A percentile compares a stretch with the other conserved stretches of the same genome.
Conservation (phyloP, 2,797 vertebrate species). For the Borostomias antarcticus region DNA sequence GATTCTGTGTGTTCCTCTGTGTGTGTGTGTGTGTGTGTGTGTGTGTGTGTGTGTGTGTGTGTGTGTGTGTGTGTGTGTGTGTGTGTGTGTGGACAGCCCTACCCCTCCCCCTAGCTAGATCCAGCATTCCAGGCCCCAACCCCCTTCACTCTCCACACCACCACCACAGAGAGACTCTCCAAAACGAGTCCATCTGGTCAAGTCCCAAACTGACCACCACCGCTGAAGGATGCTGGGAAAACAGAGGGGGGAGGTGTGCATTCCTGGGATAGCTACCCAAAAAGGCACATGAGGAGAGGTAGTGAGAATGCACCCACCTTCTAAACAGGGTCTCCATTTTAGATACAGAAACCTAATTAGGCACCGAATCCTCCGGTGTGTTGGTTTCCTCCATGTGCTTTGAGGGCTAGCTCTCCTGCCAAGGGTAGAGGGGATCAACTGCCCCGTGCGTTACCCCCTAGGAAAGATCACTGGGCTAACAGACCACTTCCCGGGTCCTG, state of each 20-base stretch:
- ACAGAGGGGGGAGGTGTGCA: conserved; percentile 42
- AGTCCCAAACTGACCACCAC: conserved; percentile 47
- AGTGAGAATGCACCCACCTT: background rate
- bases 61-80: conserved; percentile 10
- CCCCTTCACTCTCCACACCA: conserved; percentile 10
- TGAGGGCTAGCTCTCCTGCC: too few relatives aligned
- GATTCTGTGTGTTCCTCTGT: background rate
- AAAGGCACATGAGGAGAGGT: conserved; percentile 26
- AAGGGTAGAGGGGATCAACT: too few relatives aligned
- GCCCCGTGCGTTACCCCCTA: too few relatives aligned
- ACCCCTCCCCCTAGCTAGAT: conserved; percentile 26
- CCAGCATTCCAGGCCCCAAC: conserved; percentile 41
- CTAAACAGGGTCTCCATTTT: background rate
- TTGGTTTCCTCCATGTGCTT: too few relatives aligned
- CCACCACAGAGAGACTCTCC: conserved; percentile 22
- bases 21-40: background rate
- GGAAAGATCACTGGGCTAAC: background rate
- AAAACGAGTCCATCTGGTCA: conserved; percentile 54
- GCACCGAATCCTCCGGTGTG: too few relatives aligned
- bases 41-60: background rate
- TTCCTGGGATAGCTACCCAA: conserved; percentile 53
- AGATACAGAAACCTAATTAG: too few relatives aligned
- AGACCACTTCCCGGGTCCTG: background rate
- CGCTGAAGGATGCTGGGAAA: conserved; percentile 41
- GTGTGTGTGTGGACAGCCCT: background rate